Conservation (phyloP, 2,888 invertebrate species). For the Conus canariensis region DNA sequence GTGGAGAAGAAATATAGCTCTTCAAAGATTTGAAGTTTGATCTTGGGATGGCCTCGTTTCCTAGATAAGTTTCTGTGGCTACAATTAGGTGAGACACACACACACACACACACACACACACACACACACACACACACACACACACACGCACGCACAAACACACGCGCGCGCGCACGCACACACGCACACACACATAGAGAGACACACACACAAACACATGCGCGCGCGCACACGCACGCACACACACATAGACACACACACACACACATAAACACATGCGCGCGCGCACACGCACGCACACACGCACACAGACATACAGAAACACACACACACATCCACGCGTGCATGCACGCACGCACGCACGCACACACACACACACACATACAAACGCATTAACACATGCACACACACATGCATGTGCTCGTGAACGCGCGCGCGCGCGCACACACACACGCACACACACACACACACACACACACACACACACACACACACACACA, state of each 20-base stretch:
- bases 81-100: neutral
- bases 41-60: too few relatives aligned
- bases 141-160: neutral
- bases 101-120: neutral
- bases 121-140: neutral
- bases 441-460: too few relatives aligned
- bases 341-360: neutral
- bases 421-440: too few relatives aligned
- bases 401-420: too few relatives aligned
- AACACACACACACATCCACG: neutral
- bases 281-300: conserved; percentile 21
- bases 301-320: conserved; percentile 4
- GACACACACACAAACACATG: neutral
- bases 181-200: neutral
- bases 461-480: too few relatives aligned
- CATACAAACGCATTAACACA: too few relatives aligned
- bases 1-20: too few relatives aligned
- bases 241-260: neutral
- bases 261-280: neutral
- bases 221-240: neutral
- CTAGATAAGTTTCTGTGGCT: too few relatives aligned
- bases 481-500: neutral
- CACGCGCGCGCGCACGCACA: neutral
- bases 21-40: too few relatives aligned
- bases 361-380: too few relatives aligned